These are phyloP conservation scores for Lepidurus arcticus DNA, from an alignment of 1,140 invertebrate genomes.

Conservation along the genomic window DNA sequence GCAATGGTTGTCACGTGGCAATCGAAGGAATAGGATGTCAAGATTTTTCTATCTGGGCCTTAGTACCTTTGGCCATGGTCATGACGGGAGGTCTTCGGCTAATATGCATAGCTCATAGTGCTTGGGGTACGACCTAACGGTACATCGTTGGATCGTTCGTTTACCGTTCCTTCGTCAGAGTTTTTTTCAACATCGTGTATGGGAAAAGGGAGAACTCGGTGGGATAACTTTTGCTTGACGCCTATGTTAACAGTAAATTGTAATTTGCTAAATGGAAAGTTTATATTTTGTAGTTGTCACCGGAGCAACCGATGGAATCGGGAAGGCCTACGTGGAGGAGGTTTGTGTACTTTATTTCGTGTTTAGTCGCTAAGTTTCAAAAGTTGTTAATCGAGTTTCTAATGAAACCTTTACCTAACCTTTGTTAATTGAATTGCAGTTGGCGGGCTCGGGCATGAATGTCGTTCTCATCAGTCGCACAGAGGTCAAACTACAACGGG, in stretches of 20 bases:
- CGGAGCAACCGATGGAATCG: constrained; percentile 85
- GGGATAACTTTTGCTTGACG: constrained; percentile 10
- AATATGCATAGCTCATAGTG: constrained; percentile 11
- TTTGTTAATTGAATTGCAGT: constrained; percentile 25
- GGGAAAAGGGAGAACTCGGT: not conserved
- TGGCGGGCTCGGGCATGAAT: constrained; percentile 27
- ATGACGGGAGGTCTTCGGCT: not conserved
- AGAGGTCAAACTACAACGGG: constrained; percentile 68
- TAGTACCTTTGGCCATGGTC: not conserved
- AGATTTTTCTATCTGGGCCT: too few species aligned
- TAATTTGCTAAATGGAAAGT: not conserved
- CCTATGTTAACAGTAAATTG: constrained; percentile 22
- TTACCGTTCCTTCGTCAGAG: not conserved
- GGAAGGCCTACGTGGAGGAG: constrained; percentile 77
- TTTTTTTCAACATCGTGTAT: too few species aligned
- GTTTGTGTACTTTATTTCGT: constrained; percentile 42
- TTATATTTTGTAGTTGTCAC: constrained; percentile 65
- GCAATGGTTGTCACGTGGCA: too few species aligned
- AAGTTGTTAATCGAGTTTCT: not conserved
- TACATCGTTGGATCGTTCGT: not conserved
- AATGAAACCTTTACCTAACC: not conserved
- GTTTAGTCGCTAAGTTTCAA: not conserved
- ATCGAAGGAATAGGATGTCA: too few species aligned
- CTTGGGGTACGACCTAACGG: not conserved
- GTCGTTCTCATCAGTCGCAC: constrained; percentile 84